Evolutionary conservation across 2,113 vertebrate species (phyloP), one percentile per base, ranked within the genome.

Genomic region (Peromyscus maniculatus): DNA sequence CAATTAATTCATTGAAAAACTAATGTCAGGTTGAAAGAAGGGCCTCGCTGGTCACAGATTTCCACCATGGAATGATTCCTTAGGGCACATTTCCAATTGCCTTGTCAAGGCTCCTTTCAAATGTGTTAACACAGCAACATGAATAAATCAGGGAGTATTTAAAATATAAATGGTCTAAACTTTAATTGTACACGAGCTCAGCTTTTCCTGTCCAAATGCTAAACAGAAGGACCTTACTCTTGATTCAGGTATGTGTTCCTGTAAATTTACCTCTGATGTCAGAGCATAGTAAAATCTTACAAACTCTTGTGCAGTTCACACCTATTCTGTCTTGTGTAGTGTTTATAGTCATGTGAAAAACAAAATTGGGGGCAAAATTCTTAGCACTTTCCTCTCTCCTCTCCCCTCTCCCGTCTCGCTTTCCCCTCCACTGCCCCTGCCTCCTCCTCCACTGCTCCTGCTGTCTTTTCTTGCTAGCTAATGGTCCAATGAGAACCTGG

Each of bases 1-100:
- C 93, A 96, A 96, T 97, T 96, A 97, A 96, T 98, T 96, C 91
- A 3, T 59, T 59, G 55, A 97, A 97, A 89, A 97, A 95, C 3
- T 91, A 91, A 97, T 96, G 94, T 46, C 67, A 97, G 83, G 80
- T 96, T 95, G 69, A 74, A 80, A 75, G 75, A 96, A 91, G 78
- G n/a, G 11, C 66, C 59, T 84, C 69, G 96, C 80, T 80, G 84
- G 96, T 82, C 67, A 75, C 91, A 91, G 36, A 77, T 96, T 97
- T 96, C 69, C 77, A 66, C 75, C 77, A 59, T 91, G 84, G 66
- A 95, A 95, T 86, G 83, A 92, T 96, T 95, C 87, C 24, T 49
- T 72, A 91, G 93, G 91, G 75, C 95, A 92, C 21, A 31, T 88
- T 97, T 52, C 95, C 88, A 16, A 66, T 12, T 77, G 71, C 82